Evolutionary conservation across 2,797 vertebrate genomes (phyloP).

Genomic region (Psittacula derbiana): DNA sequence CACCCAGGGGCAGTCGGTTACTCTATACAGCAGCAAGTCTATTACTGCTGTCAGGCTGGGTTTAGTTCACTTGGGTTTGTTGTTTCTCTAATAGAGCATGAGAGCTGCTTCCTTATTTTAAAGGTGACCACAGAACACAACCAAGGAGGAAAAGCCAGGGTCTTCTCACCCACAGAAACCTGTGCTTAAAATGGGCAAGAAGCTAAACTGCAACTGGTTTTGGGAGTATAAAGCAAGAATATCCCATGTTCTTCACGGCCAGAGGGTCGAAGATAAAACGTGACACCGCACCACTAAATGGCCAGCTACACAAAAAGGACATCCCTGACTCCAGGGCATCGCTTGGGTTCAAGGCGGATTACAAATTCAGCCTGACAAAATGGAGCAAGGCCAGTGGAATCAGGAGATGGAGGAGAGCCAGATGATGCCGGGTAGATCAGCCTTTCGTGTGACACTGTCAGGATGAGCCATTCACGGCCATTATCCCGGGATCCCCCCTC

Average conservation of each 20-base stretch:
- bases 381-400: not conserved
- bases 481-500: not conserved
- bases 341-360: slow-evolving; percentile 8
- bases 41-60: not conserved
- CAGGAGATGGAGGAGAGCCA: not conserved
- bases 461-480: not conserved
- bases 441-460: not conserved
- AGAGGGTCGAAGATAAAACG: not conserved
- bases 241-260: fast-evolving
- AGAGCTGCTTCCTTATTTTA: not conserved
- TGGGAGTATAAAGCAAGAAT: not conserved
- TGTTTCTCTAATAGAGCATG: not conserved
- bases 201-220: fast-evolving
- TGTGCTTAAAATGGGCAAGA: not conserved
- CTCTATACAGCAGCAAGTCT: not conserved
- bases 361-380: slow-evolving; percentile 43
- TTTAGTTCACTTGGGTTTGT: not conserved
- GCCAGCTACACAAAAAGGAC: slow-evolving; percentile 13
- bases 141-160: not conserved
- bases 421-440: not conserved
- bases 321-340: not conserved
- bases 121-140: not conserved
- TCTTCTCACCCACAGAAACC: not conserved
- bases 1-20: fast-evolving
- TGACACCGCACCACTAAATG: not conserved